Base-by-base conservation (phyloP, 2,888 invertebrate genomes). In the Ophion ventricosus region DNA sequence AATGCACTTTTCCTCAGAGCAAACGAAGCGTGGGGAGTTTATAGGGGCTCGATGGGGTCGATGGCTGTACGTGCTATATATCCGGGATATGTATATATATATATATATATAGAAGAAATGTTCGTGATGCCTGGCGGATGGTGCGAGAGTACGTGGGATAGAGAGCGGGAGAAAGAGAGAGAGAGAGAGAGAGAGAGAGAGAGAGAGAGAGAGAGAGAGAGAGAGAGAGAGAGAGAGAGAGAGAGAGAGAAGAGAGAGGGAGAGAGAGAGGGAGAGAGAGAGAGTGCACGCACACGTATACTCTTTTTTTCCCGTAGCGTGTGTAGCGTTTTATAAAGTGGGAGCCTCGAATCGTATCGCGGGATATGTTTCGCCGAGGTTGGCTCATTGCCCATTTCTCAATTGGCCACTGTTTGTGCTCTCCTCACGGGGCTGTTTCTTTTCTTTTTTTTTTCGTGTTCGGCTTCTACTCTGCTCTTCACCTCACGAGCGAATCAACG, bases 301-400 rank as follows among this genome's bases (percentile, higher is more conserved):
- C n/a, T 54, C 35, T 49, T 63, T 67, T 67, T 57, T 76, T 40
- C 67, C 54, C 35, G 57, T 57, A 25, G 61, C 14, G 69, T 23
- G 54, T 69, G 43, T 43, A n/a, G 69, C 49, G 35, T 67, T 76
- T 67, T 57, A 54, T 79, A 81, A 49, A 49, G 49, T 49, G 14
- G 17, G 49, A 49, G 49, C 66, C 72, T 64, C 78, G 75, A 66
- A 67, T 73, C 74, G 81, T 64, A 74, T 74, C 81, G 25, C 29
- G 43, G 75, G 78, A 84, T 82, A 82, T 70, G 84, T 81, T 82
- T 82, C 78, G 72, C 78, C 78, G 72, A 70, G 72, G 74, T 84
- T 84, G 84, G 84, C 78, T 70, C 78, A 79, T 35, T 79, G 84
- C 84, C 84, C 81, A 75, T 84, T 82, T 76, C 74, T 79, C 84